Base-by-base conservation (phyloP, 2,888 invertebrate genomes). In the Ophioninae sp. region DNA sequence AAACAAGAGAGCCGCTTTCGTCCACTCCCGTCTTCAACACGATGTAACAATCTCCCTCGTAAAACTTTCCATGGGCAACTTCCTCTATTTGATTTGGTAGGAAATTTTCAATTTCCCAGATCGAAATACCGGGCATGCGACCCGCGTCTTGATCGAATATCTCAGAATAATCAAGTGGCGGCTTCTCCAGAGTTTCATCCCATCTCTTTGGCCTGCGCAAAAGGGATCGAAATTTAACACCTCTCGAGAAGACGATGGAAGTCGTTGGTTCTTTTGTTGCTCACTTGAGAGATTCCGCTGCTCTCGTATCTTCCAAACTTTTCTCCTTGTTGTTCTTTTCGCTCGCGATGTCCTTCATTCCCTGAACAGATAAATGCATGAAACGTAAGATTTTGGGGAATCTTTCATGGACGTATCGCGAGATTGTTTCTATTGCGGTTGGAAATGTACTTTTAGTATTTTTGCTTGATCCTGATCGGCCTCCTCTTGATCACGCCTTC, bases 91-190 rank as follows among this genome's bases (percentile, higher is more conserved):
- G 96, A 91, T 98, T 98, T 0, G 99, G 99, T 86, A 99, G 94
- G 93, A 99, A 99, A 93, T 99, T 99, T 93, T 99, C 99, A 85
- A 99, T 99, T 94, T 99, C 99, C 99, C 99, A 99, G 83, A 99
- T 96, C 39, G 97, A 97, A 50, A 99, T 90, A 2, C 99, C 99
- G 0, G 98, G 97, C 76, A 97, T 94, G 91, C 98, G 98, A 0
- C 99, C 99, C 0, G 98, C 98, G 88, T 97, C 98, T 87, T 97
- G 97, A 89, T 97, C 99, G 92, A 99, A 99, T 93, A 99, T 97
- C 93, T 99, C 98, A 0, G 98, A 98, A 93, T 99, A 99, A 93
- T 99, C 98, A 78, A 99, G 93, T 62, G 98, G 97, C 0, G 99
- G 99, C 92, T 99, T 98, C 92, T 98, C 98, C 83, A 99, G 92